A percentile compares a stretch with the other conserved stretches of the same genome.
Evolutionary conservation across 64 coral and sea anemone genomes (phyloP).

Genomic region (Astreopora myriophthalma): DNA sequence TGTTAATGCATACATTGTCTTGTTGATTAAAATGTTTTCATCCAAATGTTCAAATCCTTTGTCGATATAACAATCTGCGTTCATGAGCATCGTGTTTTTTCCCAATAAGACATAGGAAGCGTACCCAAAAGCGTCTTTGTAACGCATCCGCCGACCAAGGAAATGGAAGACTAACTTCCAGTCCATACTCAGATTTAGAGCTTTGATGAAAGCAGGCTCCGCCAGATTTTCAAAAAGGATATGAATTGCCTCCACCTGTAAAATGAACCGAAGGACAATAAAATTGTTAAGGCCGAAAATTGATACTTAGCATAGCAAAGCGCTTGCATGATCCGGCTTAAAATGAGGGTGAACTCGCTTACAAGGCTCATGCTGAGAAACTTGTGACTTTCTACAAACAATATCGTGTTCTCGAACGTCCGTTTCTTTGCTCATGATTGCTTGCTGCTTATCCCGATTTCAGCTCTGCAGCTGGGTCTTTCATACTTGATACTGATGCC

Average conservation of each 20-base stretch:
- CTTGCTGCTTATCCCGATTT: no score
- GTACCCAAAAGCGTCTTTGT: constrained; percentile 74
- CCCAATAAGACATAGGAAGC: constrained; percentile 50
- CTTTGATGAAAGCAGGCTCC: constrained; percentile 57
- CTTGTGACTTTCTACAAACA: not conserved
- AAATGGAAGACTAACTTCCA: constrained; percentile 48
- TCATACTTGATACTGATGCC: no score
- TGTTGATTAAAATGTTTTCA: constrained; percentile 24
- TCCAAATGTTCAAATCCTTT: constrained; percentile 79
- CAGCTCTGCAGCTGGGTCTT: no score
- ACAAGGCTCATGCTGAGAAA: no score
- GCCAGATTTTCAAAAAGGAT: constrained; percentile 58
- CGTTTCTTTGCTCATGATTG: constrained; percentile 35
- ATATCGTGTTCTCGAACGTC: constrained; percentile 40
- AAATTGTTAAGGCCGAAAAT: no score
- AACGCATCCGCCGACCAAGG: constrained; percentile 53
- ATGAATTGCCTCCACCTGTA: constrained; percentile 77
- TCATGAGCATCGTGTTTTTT: constrained; percentile 79
- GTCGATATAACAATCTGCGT: constrained; percentile 80
- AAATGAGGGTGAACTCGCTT: no score
- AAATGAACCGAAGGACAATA: no score
- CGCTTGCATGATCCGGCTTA: no score
- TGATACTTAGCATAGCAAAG: no score
- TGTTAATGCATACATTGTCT: constrained; percentile 82
- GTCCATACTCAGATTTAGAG: not conserved